A percentile compares a stretch with the other conserved stretches of the same genome.
phyloP scores from a whole-genome alignment of 37 sponge, comb jelly and placozoan genomes.

The Hexactinellida sp. region DNA sequence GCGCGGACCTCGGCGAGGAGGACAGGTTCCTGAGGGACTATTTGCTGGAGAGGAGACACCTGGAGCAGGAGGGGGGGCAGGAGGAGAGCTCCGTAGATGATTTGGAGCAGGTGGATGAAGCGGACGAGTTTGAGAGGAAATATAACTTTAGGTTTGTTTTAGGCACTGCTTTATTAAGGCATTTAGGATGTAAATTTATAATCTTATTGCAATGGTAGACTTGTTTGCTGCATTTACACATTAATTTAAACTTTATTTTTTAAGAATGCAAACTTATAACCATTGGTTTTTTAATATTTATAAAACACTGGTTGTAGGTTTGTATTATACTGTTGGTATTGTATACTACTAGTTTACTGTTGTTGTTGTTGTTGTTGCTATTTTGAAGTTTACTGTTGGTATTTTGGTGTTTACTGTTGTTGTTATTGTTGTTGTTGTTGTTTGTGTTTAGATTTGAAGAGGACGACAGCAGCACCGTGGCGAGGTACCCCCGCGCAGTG shows the following conservation, averaged over 20 bases:
- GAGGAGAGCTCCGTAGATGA: constrained; percentile 17
- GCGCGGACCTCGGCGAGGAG: constrained; percentile 45
- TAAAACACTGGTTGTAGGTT: too few species aligned
- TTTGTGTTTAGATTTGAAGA: constrained; percentile 76
- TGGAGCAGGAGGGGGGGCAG: constrained; percentile 14
- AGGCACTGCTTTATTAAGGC: too few species aligned
- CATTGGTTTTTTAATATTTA: too few species aligned
- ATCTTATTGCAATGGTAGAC: background rate
- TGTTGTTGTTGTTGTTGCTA: too few species aligned
- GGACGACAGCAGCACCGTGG: constrained; percentile 34
- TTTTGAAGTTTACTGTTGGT: too few species aligned
- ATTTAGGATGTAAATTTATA: constrained; percentile 17
- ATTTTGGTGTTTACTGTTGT: too few species aligned
- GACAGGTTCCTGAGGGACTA: constrained; percentile 84
- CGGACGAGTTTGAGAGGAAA: constrained; percentile 77
- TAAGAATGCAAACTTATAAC: too few species aligned
- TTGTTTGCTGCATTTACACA: too few species aligned
- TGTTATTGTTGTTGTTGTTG: too few species aligned
- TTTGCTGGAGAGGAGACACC: constrained; percentile 68
- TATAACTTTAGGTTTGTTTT: constrained; percentile 66
- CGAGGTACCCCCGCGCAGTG: constrained; percentile 53
- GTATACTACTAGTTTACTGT: too few species aligned
- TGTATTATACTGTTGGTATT: too few species aligned
- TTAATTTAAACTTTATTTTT: too few species aligned
- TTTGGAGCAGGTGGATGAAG: constrained; percentile 66